A percentile compares a stretch with the other conserved stretches of the same genome.
Evolutionary conservation across 2,113 vertebrate genomes (phyloP).

Genomic region (Cranoglanis bouderius): DNA sequence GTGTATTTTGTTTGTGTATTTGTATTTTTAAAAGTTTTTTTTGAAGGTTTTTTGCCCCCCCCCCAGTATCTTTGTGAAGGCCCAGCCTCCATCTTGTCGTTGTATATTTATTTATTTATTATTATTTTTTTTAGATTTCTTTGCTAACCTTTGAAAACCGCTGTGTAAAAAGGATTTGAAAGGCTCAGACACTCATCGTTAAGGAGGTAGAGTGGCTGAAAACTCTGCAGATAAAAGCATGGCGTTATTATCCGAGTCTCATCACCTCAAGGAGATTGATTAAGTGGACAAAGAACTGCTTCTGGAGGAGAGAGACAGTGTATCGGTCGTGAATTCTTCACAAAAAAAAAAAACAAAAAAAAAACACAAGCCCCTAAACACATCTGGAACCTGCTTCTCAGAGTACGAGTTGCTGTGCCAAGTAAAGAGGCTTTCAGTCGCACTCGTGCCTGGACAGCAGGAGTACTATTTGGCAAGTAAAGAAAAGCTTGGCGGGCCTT

Average conservation of each 20-base stretch:
- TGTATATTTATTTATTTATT: not conserved
- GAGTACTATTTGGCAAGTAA: slow-evolving; percentile 68
- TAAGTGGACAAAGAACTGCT: slow-evolving; percentile 48
- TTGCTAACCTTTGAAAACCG: slow-evolving; percentile 52
- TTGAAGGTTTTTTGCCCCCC: not conserved
- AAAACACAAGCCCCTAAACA: slow-evolving; percentile 25
- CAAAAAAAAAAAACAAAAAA: not conserved
- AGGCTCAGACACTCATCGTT: slow-evolving; percentile 34
- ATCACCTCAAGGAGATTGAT: slow-evolving; percentile 48
- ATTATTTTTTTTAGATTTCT: not conserved
- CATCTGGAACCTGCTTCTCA: slow-evolving; percentile 63
- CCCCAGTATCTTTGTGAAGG: not conserved
- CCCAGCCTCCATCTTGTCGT: not conserved
- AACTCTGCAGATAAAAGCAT: slow-evolving; percentile 41
- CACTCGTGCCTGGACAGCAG: slow-evolving; percentile 63
- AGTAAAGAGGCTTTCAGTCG: slow-evolving; percentile 69
- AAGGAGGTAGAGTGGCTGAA: slow-evolving; percentile 17
- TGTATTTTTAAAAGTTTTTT: not conserved
- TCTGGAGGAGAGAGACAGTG: slow-evolving; percentile 27
- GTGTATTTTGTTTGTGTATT: not conserved
- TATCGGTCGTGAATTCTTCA: slow-evolving; percentile 21
- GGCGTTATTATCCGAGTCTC: slow-evolving; percentile 38
- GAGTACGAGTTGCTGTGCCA: slow-evolving; percentile 48
- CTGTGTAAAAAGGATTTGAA: slow-evolving; percentile 33
- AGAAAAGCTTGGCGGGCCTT: slow-evolving; percentile 61